Percentiles rank a stretch among this genome's conserved stretches.
Conservation (phyloP, 1,140 invertebrate species). For the Telenomus remus region DNA sequence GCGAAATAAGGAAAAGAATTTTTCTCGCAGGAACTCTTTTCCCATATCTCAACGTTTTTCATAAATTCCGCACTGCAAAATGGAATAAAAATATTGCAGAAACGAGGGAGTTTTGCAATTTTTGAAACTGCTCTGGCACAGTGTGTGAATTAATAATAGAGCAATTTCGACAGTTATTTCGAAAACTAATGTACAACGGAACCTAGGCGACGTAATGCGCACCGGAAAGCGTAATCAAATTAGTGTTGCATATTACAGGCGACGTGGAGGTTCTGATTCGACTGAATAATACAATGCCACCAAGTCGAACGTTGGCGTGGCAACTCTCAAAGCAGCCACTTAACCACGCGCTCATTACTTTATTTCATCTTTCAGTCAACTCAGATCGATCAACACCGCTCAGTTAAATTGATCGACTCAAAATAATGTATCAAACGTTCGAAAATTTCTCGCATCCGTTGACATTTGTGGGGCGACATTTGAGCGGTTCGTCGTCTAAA, state of each 20-base stretch:
- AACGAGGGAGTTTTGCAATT: too few relatives aligned
- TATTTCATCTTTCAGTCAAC: conserved; percentile 1
- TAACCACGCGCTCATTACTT: conserved; percentile 30
- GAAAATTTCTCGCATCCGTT: too few relatives aligned
- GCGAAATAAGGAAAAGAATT: too few relatives aligned
- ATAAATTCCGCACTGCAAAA: too few relatives aligned
- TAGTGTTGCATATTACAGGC: conserved; percentile 30
- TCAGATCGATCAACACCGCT: too few relatives aligned
- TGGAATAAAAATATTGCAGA: too few relatives aligned
- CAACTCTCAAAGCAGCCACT: conserved; percentile 7
- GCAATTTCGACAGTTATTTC: conserved; percentile 22
- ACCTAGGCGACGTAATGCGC: conserved; percentile 31
- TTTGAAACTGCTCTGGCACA: too few relatives aligned
- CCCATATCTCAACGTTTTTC: too few relatives aligned
- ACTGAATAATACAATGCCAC: conserved; percentile 32
- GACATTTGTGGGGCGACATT: too few relatives aligned
- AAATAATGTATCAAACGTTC: too few relatives aligned
- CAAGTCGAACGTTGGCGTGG: conserved; percentile 8
- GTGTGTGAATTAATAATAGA: conserved; percentile 19
- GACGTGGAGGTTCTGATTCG: neutral
- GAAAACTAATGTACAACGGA: conserved; percentile 31
- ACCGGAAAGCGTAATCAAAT: conserved; percentile 37
- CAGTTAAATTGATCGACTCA: too few relatives aligned
- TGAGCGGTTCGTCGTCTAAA: neutral
- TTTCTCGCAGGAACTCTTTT: too few relatives aligned